A percentile compares a stretch with the other conserved stretches of the same genome.
Evolutionary conservation across 2,113 vertebrate species (phyloP).

Genomic region (Mus spicilegus): DNA sequence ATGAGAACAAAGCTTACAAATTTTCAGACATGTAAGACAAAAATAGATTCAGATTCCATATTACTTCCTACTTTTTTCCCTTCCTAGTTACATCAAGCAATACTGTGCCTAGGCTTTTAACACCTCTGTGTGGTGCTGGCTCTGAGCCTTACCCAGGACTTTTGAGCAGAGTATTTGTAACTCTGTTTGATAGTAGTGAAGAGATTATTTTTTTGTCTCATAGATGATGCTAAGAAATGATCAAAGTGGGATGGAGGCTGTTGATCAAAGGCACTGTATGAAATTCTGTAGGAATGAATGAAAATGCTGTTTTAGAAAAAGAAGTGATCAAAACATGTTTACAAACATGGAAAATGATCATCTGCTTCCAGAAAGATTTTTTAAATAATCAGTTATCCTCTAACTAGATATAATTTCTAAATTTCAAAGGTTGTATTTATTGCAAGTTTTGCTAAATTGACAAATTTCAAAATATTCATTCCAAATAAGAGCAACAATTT

Average conservation of each 20-base stretch:
- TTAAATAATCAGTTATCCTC: conserved; percentile 2
- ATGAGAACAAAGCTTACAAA: neutral
- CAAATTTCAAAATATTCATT: conserved; percentile 19
- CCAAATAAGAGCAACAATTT: neutral
- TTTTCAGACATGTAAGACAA: conserved; percentile 15
- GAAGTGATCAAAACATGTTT: neutral
- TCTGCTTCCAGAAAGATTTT: neutral
- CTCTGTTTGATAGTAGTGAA: neutral
- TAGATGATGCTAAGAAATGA: conserved; percentile 44
- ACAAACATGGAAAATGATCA: conserved; percentile 42
- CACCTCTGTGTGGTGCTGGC: neutral
- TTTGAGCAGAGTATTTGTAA: neutral
- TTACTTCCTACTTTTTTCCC: neutral
- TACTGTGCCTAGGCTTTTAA: neutral
- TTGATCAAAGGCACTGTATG: neutral
- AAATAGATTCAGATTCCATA: neutral
- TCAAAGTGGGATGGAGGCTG: neutral
- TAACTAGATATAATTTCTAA: conserved; percentile 42
- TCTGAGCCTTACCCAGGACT: conserved; percentile 12
- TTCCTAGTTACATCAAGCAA: neutral
- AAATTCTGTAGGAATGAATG: neutral
- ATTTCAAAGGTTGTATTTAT: conserved; percentile 41
- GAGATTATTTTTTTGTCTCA: neutral
- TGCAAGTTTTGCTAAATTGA: neutral
- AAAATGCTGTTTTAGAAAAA: neutral